Conservation (phyloP, 2,797 vertebrate species). For the Clarias fuscus region DNA sequence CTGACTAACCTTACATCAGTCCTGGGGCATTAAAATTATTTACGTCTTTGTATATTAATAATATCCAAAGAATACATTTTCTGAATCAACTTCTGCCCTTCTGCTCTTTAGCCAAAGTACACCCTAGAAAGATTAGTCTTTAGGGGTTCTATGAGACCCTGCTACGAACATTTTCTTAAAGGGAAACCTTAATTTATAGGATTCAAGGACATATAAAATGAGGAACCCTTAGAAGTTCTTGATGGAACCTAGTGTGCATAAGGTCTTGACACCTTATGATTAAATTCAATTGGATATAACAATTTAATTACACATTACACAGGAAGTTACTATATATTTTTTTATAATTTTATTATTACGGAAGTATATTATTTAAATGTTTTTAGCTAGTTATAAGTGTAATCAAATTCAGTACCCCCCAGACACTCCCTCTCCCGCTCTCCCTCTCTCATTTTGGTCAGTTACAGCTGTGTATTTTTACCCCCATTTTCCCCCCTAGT, state of each 20-base stretch:
- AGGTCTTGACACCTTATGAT: not conserved
- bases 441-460: not conserved
- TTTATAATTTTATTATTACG: not conserved
- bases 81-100: not conserved
- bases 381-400: not conserved
- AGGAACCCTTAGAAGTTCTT: not conserved
- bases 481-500: not conserved
- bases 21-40: not conserved
- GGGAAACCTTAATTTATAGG: not conserved
- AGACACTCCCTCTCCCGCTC: not conserved
- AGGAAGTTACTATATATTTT: not conserved
- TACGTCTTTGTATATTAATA: too few species aligned
- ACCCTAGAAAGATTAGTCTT: not conserved
- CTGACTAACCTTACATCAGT: not conserved
- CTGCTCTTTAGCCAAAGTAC: not conserved
- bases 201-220: not conserved
- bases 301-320: too few species aligned
- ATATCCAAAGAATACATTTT: too few species aligned
- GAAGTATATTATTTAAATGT: not conserved
- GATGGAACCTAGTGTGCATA: not conserved
- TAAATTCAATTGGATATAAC: too few species aligned
- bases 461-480: slow-evolving; percentile 9
- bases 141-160: not conserved
- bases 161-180: not conserved
- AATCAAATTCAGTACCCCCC: not conserved